These are phyloP conservation scores for Neuroterus valhalla DNA, from an alignment of 1,140 invertebrate species.

Conservation along the genomic window DNA sequence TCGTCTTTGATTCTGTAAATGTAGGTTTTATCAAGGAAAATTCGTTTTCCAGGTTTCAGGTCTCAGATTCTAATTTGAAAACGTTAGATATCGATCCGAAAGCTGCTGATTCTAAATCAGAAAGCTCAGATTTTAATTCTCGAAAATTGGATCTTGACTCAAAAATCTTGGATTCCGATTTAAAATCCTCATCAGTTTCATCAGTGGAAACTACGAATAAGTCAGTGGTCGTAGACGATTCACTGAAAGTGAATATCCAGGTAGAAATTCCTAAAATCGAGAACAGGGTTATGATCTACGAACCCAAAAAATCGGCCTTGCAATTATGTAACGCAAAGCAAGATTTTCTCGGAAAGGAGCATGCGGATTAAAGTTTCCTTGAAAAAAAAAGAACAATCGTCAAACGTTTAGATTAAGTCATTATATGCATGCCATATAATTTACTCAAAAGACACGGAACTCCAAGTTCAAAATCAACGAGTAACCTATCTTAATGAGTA, in stretches of 20 bases:
- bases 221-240: neutral
- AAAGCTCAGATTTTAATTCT: neutral
- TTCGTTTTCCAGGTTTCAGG: too few species aligned
- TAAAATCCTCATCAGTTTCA: slow-evolving; percentile 10
- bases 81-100: neutral
- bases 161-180: neutral
- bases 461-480: slow-evolving; percentile 18
- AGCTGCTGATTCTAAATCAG: too few species aligned
- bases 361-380: neutral
- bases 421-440: slow-evolving; percentile 28
- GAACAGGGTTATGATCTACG: neutral
- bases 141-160: neutral
- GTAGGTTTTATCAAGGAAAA: too few species aligned
- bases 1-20: too few species aligned
- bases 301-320: neutral
- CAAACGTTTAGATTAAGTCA: slow-evolving; percentile 8
- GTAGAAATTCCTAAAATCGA: neutral
- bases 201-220: neutral
- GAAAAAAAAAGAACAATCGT: neutral
- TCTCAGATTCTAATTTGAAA: neutral
- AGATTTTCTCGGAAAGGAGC: neutral
- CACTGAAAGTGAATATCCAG: neutral
- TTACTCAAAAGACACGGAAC: slow-evolving; percentile 10
- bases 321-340: neutral
- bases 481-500: neutral